These are phyloP conservation scores for rat (Rattus norvegicus) DNA, from an alignment of 2,113 vertebrate genomes.

Conservation along the genomic window GRCr8 NC_086021.1:155758001-155758500, in stretches of 20 bases:
- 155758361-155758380: fast-evolving
- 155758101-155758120: neutral
- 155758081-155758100: neutral
- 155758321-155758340: neutral
- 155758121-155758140: neutral
- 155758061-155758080: neutral
- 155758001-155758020: neutral
- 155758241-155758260: neutral
- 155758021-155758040: neutral
- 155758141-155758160: neutral
- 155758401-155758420: neutral
- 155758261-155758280: neutral
- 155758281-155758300: too few relatives aligned
- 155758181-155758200: neutral
- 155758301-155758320: neutral
- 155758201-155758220: neutral
- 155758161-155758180: too few relatives aligned
- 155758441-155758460: neutral
- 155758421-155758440: too few relatives aligned
- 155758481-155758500: neutral
- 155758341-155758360: neutral
- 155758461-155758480: neutral
- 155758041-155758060: neutral
- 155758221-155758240: neutral
- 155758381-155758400: neutral